phyloP scores from a whole-genome alignment of 1,140 invertebrate species.

The Pseudachorutes palmiensis region DNA sequence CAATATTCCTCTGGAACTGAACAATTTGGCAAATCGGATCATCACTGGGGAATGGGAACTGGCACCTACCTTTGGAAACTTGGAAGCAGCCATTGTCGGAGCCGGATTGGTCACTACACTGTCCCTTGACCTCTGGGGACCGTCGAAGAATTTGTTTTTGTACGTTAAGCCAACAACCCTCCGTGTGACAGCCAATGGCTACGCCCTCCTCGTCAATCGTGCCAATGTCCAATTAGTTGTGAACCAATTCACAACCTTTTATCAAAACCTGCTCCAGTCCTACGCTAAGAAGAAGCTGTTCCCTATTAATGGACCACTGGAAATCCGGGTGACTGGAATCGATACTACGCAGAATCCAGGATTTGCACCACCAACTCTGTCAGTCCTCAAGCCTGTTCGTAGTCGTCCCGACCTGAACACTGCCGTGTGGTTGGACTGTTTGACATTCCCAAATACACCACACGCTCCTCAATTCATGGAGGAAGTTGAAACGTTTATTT shows the following conservation, averaged over 20 bases:
- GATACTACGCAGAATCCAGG: constrained; percentile 16
- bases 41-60: not conserved
- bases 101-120: constrained; percentile 6
- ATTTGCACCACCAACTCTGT: not conserved
- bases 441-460: constrained; percentile 18
- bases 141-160: constrained; percentile 22
- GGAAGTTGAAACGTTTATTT: constrained; percentile 20
- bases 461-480: constrained; percentile 13
- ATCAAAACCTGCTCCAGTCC: not conserved
- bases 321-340: constrained; percentile 21
- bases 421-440: constrained; percentile 19
- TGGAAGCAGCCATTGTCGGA: not conserved
- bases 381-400: not conserved
- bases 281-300: constrained; percentile 6
- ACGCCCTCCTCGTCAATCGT: constrained; percentile 13
- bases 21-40: not conserved
- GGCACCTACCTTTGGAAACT: not conserved
- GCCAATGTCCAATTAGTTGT: constrained; percentile 20
- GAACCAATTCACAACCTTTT: not conserved
- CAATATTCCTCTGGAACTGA: constrained; percentile 10
- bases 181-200: constrained; percentile 8
- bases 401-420: constrained; percentile 9
- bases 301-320: constrained; percentile 22
- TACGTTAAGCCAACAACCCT: constrained; percentile 15
- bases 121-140: constrained; percentile 25